Conservation (phyloP, 2,113 vertebrate species). For the Ariopsis seemanni region DNA sequence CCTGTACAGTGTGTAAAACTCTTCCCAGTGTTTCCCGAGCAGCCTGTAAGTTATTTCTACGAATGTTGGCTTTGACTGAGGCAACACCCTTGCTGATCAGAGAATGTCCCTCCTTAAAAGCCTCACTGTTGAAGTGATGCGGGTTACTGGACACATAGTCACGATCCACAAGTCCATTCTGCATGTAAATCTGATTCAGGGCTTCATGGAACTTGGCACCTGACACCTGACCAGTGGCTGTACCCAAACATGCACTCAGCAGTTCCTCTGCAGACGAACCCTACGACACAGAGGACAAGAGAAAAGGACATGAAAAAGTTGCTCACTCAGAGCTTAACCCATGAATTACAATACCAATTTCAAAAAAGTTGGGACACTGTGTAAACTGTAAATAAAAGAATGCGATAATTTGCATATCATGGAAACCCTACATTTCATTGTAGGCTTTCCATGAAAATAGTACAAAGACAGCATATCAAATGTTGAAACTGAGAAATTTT, state of each 20-base stretch:
- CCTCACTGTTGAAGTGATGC: slow-evolving; percentile 72
- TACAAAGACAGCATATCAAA: no score
- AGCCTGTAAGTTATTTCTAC: slow-evolving; percentile 61
- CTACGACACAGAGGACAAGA: slow-evolving; percentile 47
- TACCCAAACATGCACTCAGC: slow-evolving; percentile 69
- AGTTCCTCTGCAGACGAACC: slow-evolving; percentile 68
- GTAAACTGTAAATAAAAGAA: no score
- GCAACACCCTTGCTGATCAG: slow-evolving; percentile 61
- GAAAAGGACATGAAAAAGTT: background rate
- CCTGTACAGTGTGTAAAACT: slow-evolving; percentile 72
- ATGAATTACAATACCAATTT: background rate
- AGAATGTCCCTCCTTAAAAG: slow-evolving; percentile 61
- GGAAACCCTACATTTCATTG: no score
- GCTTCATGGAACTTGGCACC: slow-evolving; percentile 67
- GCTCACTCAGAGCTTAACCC: background rate
- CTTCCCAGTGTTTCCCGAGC: slow-evolving; percentile 69
- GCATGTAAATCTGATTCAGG: slow-evolving; percentile 68
- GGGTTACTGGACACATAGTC: slow-evolving; percentile 60
- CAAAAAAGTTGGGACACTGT: no score
- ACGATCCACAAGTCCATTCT: slow-evolving; percentile 66
- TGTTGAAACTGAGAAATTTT: no score
- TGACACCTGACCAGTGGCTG: slow-evolving; percentile 66
- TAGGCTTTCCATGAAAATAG: no score
- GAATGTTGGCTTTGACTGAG: slow-evolving; percentile 64
- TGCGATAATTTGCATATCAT: no score